These are phyloP conservation scores for Sitophilus oryzae DNA, from an alignment of 1,140 invertebrate species.

Conservation along the genomic window DNA sequence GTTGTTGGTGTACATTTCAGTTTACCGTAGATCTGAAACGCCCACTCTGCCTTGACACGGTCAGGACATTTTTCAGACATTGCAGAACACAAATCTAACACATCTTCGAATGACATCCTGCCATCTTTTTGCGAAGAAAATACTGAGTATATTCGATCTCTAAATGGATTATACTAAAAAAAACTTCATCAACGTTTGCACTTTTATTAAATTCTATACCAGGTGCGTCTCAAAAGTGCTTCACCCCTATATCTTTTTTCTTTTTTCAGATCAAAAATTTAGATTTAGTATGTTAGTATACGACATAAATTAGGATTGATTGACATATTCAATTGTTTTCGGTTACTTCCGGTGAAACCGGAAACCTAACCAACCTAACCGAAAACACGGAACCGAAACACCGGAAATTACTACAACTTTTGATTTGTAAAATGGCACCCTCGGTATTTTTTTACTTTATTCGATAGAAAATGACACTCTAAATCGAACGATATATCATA, in stretches of 20 bases:
- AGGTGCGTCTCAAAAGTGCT: not conserved
- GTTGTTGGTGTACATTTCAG: not conserved
- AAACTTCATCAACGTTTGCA: not conserved
- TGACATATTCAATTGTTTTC: no score
- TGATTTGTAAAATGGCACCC: no score
- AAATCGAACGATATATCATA: no score
- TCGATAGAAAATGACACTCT: no score
- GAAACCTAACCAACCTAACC: not conserved
- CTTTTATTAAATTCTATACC: no score
- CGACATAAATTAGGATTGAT: no score
- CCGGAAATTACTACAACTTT: no score
- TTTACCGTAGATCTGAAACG: constrained; percentile 71
- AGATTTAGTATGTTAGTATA: no score
- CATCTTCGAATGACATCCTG: constrained; percentile 66
- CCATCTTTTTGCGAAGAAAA: constrained; percentile 63
- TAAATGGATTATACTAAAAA: constrained; percentile 66
- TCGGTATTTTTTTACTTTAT: no score
- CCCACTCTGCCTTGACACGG: constrained; percentile 65
- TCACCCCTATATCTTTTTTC: no score
- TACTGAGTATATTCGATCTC: constrained; percentile 60
- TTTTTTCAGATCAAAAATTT: no score
- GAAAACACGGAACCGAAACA: no score
- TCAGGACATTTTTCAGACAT: constrained; percentile 63
- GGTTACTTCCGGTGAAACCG: not conserved
- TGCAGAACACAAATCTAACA: constrained; percentile 68